These are phyloP conservation scores for Tetheella fluctuosa DNA, from an alignment of 2,888 invertebrate genomes.

Conservation along the genomic window DNA sequence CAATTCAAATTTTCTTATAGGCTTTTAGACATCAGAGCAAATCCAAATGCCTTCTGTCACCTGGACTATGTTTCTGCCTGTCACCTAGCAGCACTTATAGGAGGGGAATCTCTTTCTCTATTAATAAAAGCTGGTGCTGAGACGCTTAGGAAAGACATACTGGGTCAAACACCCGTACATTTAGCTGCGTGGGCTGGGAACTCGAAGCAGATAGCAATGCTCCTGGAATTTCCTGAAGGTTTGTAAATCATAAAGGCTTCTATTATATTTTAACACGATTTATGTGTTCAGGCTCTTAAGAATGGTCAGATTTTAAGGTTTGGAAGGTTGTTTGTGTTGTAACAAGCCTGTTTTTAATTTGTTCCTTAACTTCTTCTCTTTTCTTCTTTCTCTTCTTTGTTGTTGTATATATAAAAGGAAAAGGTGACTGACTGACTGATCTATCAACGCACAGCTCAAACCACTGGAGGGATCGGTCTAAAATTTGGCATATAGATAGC, in stretches of 20 bases:
- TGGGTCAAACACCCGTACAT: conserved; percentile 77
- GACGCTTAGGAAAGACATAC: conserved; percentile 64
- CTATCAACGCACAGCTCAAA: too few relatives aligned
- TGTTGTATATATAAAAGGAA: too few relatives aligned
- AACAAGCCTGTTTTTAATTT: too few relatives aligned
- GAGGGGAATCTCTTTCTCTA: conserved; percentile 64
- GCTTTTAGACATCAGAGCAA: conserved; percentile 74
- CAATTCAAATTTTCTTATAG: conserved; percentile 42
- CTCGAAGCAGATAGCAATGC: conserved; percentile 67
- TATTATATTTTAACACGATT: too few relatives aligned
- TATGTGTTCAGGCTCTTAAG: too few relatives aligned
- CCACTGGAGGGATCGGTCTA: too few relatives aligned
- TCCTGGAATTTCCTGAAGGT: conserved; percentile 76
- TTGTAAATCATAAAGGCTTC: conserved; percentile 16
- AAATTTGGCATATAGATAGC: too few relatives aligned
- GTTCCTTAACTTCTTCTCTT: too few relatives aligned
- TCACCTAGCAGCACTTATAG: conserved; percentile 73
- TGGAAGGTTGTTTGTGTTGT: too few relatives aligned
- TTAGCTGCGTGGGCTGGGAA: conserved; percentile 78
- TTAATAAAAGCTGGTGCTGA: conserved; percentile 75
- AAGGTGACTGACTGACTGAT: too few relatives aligned
- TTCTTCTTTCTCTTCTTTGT: too few relatives aligned
- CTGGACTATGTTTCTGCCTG: conserved; percentile 71
- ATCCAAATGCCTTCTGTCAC: conserved; percentile 79
- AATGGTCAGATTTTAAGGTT: too few relatives aligned